Conservation (phyloP, 2,888 invertebrate species). For the Callyntrura sp. region DNA sequence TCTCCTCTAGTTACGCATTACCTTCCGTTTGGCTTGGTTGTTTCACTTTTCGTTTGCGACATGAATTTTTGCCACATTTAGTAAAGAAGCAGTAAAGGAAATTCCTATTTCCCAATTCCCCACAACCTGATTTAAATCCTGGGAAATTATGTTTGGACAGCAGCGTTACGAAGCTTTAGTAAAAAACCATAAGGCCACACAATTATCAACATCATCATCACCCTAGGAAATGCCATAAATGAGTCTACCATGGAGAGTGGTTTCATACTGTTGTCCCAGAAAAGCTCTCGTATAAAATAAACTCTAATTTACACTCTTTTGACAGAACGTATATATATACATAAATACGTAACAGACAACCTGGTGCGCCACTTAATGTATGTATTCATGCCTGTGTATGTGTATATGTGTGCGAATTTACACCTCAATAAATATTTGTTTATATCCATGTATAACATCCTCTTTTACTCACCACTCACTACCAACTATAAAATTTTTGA, state of each 20-base stretch:
- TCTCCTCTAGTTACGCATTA: not conserved
- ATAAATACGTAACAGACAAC: too few relatives aligned
- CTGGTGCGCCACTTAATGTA: not conserved
- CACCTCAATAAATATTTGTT: conserved; percentile 18
- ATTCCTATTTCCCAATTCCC: conserved; percentile 47
- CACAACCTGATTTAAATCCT: conserved; percentile 60
- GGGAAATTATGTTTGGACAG: conserved; percentile 32
- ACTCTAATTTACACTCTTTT: too few relatives aligned
- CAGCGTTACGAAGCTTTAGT: not conserved
- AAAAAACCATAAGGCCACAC: conserved; percentile 55
- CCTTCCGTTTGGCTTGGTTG: not conserved
- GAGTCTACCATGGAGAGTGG: not conserved
- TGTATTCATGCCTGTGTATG: not conserved
- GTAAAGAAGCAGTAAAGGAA: conserved; percentile 36
- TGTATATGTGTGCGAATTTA: conserved; percentile 41
- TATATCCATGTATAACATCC: conserved; percentile 28
- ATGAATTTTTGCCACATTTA: conserved; percentile 38
- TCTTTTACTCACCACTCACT: conserved; percentile 9
- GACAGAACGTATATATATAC: too few relatives aligned
- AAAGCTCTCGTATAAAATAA: too few relatives aligned
- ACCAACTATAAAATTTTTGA: not conserved
- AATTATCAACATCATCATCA: not conserved
- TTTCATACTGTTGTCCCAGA: not conserved
- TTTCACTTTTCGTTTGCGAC: conserved; percentile 6
- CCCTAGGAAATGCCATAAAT: not conserved